Percentiles rank a stretch among this genome's conserved stretches.
Conservation (phyloP, 2,888 invertebrate genomes). For the Stenolophus ochropezus region DNA sequence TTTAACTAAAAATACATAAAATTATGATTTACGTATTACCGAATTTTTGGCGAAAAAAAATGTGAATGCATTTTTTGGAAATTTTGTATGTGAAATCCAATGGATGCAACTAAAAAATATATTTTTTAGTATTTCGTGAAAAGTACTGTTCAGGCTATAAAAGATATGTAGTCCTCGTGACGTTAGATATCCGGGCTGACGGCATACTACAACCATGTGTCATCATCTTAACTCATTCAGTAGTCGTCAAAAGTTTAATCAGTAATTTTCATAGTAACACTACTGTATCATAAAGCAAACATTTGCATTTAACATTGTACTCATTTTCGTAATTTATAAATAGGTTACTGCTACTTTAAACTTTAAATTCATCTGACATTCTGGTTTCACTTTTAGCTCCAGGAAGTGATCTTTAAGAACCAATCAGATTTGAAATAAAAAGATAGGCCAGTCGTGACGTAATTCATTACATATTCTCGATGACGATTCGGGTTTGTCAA, state of each 20-base stretch:
- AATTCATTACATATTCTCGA: slow-evolving; percentile 13
- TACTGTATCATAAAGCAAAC: slow-evolving; percentile 10
- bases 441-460: background rate
- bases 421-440: background rate
- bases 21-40: no score
- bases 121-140: no score
- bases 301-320: background rate
- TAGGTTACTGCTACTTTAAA: no score
- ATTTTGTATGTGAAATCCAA: no score
- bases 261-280: slow-evolving; percentile 3
- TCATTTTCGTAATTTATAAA: slow-evolving; percentile 13
- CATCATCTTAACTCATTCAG: slow-evolving; percentile 40
- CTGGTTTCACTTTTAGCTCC: background rate
- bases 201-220: slow-evolving; percentile 19
- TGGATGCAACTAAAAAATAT: no score
- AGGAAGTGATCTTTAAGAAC: background rate
- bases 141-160: background rate
- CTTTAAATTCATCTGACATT: no score
- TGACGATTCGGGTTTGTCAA: slow-evolving; percentile 9
- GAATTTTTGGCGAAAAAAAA: no score
- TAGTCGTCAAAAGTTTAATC: slow-evolving; percentile 25
- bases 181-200: slow-evolving; percentile 27
- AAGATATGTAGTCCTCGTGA: background rate
- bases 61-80: no score
- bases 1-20: no score